Percentiles rank a stretch among this genome's conserved stretches.
Evolutionary conservation across 2,888 invertebrate species (phyloP).

Genomic region (Apamea monoglypha): DNA sequence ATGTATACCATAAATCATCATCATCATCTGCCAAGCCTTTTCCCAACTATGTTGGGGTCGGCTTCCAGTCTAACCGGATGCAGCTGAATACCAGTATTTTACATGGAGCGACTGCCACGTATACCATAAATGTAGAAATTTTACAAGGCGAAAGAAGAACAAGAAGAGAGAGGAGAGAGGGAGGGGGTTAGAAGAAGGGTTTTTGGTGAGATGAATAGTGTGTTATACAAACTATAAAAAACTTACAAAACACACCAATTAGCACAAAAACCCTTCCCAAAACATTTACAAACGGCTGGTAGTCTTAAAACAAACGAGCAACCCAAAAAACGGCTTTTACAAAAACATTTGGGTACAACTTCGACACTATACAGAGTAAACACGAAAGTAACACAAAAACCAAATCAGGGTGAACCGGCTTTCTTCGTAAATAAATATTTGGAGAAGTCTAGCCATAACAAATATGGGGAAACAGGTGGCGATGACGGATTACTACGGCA

Average conservation of each 20-base stretch:
- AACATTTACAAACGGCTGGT: slow-evolving; percentile 10
- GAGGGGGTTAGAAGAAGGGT: too few species aligned
- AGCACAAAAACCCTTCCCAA: slow-evolving; percentile 14
- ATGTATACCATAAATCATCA: too few species aligned
- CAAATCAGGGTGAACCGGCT: slow-evolving; percentile 35
- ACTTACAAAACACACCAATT: slow-evolving; percentile 3
- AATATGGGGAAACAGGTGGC: slow-evolving; percentile 54
- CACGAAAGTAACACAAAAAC: slow-evolving; percentile 31
- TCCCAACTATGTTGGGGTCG: too few species aligned
- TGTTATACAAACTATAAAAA: too few species aligned
- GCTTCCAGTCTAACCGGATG: too few species aligned
- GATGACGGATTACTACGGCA: slow-evolving; percentile 52
- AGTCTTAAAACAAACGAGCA: slow-evolving; percentile 13
- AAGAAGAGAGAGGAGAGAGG: too few species aligned
- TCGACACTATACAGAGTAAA: slow-evolving; percentile 35
- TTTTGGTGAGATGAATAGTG: too few species aligned
- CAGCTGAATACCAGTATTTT: too few species aligned
- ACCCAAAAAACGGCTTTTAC: neutral
- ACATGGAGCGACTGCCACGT: too few species aligned
- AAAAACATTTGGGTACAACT: slow-evolving; percentile 34
- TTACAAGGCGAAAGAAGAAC: too few species aligned
- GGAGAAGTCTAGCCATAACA: slow-evolving; percentile 46
- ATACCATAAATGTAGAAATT: too few species aligned
- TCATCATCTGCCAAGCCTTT: too few species aligned
- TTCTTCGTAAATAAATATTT: slow-evolving; percentile 61